Evolutionary conservation across 2,113 vertebrate genomes (phyloP).

Genomic region (Periophthalmus modestus): DNA sequence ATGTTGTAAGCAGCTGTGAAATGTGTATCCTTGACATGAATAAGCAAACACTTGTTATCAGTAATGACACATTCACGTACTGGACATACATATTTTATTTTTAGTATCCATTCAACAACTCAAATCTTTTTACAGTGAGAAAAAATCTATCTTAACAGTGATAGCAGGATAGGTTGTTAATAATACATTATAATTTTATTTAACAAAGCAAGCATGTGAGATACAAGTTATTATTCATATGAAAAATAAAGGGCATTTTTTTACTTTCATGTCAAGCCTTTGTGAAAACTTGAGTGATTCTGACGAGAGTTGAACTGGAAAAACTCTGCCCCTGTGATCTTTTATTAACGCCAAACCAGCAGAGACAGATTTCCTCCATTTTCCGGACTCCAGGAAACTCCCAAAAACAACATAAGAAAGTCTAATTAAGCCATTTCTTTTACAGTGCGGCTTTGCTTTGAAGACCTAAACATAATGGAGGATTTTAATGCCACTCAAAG

Average conservation of each 20-base stretch:
- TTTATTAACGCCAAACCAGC: constrained; percentile 64
- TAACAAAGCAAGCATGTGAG: too few relatives aligned
- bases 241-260: background rate
- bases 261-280: background rate
- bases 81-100: too few relatives aligned
- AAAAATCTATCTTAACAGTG: too few relatives aligned
- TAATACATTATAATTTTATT: too few relatives aligned
- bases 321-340: constrained; percentile 77
- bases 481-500: background rate
- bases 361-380: constrained; percentile 77
- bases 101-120: too few relatives aligned
- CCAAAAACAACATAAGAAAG: background rate
- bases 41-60: too few relatives aligned
- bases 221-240: background rate
- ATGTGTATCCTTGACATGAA: too few relatives aligned
- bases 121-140: too few relatives aligned
- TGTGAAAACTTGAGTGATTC: background rate
- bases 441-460: constrained; percentile 2
- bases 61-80: too few relatives aligned
- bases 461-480: too few relatives aligned
- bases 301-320: constrained; percentile 66
- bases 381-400: constrained; percentile 13
- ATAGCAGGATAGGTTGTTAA: too few relatives aligned
- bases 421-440: constrained; percentile 1
- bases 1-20: too few relatives aligned